Percentiles rank a stretch among this genome's conserved stretches.
Conservation (phyloP, 2,113 vertebrate species). For the Eolophus roseicapilla region DNA sequence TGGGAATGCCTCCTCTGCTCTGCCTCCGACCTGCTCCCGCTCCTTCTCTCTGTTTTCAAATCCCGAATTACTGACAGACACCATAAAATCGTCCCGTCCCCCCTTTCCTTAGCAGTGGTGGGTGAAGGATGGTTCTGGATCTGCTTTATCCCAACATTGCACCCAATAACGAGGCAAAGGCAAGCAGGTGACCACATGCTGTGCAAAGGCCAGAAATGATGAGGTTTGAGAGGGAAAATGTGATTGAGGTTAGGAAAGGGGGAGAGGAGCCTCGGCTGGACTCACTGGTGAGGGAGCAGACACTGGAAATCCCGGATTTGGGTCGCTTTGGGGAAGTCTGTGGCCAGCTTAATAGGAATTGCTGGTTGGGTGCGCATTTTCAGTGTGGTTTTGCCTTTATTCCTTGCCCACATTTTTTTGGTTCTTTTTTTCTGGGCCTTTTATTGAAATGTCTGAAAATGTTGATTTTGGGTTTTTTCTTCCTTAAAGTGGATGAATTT, state of each 20-base stretch:
- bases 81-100: background rate
- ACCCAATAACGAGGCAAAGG: background rate
- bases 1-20: background rate
- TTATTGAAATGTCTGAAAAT: background rate
- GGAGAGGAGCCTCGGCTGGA: background rate
- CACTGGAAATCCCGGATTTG: background rate
- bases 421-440: background rate
- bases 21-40: background rate
- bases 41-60: accelerated
- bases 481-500: background rate
- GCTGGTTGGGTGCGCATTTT: background rate
- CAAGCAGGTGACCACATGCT: background rate
- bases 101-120: accelerated
- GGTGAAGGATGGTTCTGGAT: background rate
- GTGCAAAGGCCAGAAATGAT: background rate
- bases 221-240: background rate
- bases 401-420: background rate
- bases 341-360: background rate
- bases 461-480: accelerated
- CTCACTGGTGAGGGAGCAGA: background rate
- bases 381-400: background rate
- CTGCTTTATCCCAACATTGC: background rate
- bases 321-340: background rate
- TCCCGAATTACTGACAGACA: background rate
- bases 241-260: background rate